A percentile compares a stretch with the other conserved stretches of the same genome.
These are phyloP conservation scores for Stegophylla sp. DNA, from an alignment of 2,888 invertebrate species.

Conservation along the genomic window DNA sequence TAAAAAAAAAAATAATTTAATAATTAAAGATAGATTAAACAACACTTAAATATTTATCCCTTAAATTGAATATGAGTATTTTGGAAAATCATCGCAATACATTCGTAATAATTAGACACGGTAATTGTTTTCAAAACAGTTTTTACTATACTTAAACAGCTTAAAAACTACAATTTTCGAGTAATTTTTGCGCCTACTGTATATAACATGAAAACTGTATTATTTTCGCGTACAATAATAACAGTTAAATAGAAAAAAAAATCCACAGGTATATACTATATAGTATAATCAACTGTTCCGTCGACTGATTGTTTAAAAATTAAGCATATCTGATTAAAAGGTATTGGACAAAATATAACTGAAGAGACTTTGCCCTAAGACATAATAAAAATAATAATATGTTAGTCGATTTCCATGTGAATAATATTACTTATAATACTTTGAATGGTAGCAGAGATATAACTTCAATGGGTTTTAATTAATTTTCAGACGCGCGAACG, in stretches of 20 bases:
- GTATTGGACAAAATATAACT: neutral
- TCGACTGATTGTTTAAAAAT: slow-evolving; percentile 8
- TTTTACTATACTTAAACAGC: too few relatives aligned
- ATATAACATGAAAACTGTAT: too few relatives aligned
- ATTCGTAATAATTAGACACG: too few relatives aligned
- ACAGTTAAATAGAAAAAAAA: neutral
- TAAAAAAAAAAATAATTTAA: too few relatives aligned
- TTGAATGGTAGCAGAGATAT: slow-evolving; percentile 15
- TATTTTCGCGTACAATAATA: neutral
- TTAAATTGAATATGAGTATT: too few relatives aligned
- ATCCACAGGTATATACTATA: neutral
- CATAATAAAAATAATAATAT: neutral
- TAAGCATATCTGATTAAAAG: slow-evolving; percentile 22
- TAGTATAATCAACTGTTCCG: neutral
- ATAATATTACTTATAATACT: neutral
- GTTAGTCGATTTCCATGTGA: slow-evolving; percentile 18
- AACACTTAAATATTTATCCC: too few relatives aligned
- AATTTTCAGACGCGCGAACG: neutral
- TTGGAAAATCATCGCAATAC: too few relatives aligned
- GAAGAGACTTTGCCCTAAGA: slow-evolving; percentile 9
- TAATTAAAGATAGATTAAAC: too few relatives aligned
- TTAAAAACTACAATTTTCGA: too few relatives aligned
- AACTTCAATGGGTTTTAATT: slow-evolving; percentile 46
- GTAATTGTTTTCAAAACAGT: too few relatives aligned
- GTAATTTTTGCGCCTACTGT: too few relatives aligned